phyloP scores from a whole-genome alignment of 2,888 invertebrate genomes.

The Cantharis flavilabris region DNA sequence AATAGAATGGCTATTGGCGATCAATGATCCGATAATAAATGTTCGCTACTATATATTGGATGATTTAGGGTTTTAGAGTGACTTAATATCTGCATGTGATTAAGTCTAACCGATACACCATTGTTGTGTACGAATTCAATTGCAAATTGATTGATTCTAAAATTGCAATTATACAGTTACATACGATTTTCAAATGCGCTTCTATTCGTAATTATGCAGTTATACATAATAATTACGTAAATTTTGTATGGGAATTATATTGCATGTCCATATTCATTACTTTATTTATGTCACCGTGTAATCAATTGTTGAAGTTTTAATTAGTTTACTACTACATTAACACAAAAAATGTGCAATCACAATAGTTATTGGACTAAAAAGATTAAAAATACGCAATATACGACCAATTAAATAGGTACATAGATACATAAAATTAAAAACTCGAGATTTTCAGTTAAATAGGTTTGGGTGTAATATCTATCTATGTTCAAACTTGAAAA shows the following conservation, averaged over 20 bases:
- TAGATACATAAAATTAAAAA: not conserved
- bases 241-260: not conserved
- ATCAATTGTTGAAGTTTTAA: not conserved
- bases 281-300: not conserved
- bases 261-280: not conserved
- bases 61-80: slow-evolving; percentile 23
- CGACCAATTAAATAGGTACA: not conserved
- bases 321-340: not conserved
- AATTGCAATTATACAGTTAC: slow-evolving; percentile 11
- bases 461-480: not conserved
- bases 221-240: slow-evolving; percentile 1
- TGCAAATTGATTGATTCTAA: slow-evolving; percentile 11
- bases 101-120: slow-evolving; percentile 12
- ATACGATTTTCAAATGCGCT: not conserved
- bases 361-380: not conserved
- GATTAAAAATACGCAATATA: not conserved
- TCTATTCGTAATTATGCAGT: slow-evolving; percentile 1
- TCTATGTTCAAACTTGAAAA: not conserved
- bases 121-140: slow-evolving; percentile 9
- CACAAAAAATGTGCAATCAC: not conserved
- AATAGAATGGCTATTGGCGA: slow-evolving; percentile 55
- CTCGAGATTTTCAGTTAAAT: not conserved
- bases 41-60: slow-evolving; percentile 28
- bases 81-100: slow-evolving; percentile 21
- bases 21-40: slow-evolving; percentile 53